Conservation (phyloP, 2,113 vertebrate genomes). For the Phalacrocorax aristotelis region DNA sequence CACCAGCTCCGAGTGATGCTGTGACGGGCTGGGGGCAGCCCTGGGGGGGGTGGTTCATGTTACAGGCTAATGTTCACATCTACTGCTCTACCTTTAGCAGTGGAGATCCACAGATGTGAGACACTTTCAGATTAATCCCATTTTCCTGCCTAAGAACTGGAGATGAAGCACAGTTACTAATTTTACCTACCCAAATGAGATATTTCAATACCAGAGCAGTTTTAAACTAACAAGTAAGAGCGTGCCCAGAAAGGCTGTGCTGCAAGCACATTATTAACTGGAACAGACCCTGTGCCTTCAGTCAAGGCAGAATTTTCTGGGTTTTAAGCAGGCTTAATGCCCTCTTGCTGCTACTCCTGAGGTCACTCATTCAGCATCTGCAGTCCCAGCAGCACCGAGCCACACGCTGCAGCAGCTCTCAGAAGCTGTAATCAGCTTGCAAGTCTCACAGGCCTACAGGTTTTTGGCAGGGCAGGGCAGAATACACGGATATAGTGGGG, state of each 20-base stretch:
- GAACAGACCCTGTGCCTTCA: neutral
- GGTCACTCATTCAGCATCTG: neutral
- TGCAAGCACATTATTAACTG: neutral
- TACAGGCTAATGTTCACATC: neutral
- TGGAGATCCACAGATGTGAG: neutral
- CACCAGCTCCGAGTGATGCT: neutral
- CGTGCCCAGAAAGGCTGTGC: neutral
- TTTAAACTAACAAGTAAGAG: neutral
- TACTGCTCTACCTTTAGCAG: neutral
- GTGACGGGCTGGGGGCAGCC: rapidly evolving
- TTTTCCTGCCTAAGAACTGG: neutral
- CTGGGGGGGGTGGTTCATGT: rapidly evolving
- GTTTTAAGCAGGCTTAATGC: neutral
- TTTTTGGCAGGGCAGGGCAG: neutral
- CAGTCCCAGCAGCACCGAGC: neutral
- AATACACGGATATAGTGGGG: neutral
- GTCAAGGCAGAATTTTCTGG: neutral
- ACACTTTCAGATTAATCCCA: rapidly evolving
- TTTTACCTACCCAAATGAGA: rapidly evolving
- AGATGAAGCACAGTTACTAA: neutral
- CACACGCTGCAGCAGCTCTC: neutral
- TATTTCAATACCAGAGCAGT: neutral
- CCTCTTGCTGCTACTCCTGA: neutral
- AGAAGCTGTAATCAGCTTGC: neutral
- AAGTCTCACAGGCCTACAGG: neutral